Conservation (phyloP, 2,113 vertebrate genomes). For the Peromyscus maniculatus region DNA sequence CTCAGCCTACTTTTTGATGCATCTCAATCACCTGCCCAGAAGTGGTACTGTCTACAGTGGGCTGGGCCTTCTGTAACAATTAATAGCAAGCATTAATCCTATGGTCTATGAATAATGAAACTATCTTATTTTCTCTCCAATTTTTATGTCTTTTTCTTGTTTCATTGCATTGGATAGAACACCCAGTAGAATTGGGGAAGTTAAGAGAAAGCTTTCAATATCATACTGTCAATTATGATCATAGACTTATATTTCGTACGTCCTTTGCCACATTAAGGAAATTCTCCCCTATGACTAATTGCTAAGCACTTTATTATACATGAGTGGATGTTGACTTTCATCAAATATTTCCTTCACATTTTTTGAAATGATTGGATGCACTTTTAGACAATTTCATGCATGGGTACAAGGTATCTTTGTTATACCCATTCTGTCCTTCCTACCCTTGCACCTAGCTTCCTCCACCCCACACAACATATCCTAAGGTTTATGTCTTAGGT, state of each 20-base stretch:
- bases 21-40: background rate
- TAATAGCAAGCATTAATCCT: background rate
- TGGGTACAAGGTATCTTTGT: background rate
- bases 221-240: background rate
- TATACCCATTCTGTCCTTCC: background rate
- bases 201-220: background rate
- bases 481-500: background rate
- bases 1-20: background rate
- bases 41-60: background rate
- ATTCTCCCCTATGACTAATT: background rate
- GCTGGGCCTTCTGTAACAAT: background rate
- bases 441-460: background rate
- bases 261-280: background rate
- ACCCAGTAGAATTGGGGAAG: background rate
- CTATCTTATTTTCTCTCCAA: background rate
- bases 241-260: background rate
- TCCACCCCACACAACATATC: background rate
- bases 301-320: background rate
- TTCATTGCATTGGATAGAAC: background rate
- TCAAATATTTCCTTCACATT: background rate
- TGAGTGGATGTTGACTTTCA: background rate
- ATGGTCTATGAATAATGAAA: conserved; percentile 16
- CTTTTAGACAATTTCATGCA: background rate
- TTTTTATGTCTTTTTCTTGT: background rate
- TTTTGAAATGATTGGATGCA: background rate